phyloP scores from a whole-genome alignment of 2,797 vertebrate genomes.

The Hydrophis major region DNA sequence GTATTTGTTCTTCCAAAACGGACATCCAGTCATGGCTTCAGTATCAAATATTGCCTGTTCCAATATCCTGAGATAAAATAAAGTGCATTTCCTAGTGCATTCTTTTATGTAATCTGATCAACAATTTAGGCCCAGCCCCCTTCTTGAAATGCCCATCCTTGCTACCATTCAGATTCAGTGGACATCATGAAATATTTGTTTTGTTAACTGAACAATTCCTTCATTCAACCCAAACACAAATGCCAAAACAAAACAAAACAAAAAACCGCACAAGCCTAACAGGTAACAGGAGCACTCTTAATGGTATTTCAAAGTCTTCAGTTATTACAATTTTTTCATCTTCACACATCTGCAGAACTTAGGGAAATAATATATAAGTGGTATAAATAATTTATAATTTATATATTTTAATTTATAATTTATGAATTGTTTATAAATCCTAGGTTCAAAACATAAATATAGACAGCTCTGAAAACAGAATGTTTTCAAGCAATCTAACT shows the following conservation, averaged over 20 bases:
- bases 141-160: constrained; percentile 25
- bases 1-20: constrained; percentile 61
- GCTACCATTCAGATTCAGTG: constrained; percentile 10
- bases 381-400: neutral
- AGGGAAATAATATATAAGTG: neutral
- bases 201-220: constrained; percentile 15
- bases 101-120: constrained; percentile 60
- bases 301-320: neutral
- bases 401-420: neutral
- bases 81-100: neutral
- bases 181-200: constrained; percentile 8
- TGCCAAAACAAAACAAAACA: neutral
- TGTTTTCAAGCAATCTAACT: constrained; percentile 1
- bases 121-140: constrained; percentile 59
- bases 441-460: neutral
- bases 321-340: neutral
- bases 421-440: neutral
- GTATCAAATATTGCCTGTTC: constrained; percentile 9
- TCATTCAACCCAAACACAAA: constrained; percentile 1
- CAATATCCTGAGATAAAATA: neutral
- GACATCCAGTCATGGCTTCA: constrained; percentile 73
- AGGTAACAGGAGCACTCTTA: neutral
- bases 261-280: neutral
- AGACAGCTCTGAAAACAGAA: neutral
- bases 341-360: neutral